Percentiles rank a stretch among this genome's conserved stretches.
These are phyloP conservation scores for Gymnopithys bicolor DNA, from an alignment of 2,797 vertebrate genomes.

Conservation along the genomic window DNA sequence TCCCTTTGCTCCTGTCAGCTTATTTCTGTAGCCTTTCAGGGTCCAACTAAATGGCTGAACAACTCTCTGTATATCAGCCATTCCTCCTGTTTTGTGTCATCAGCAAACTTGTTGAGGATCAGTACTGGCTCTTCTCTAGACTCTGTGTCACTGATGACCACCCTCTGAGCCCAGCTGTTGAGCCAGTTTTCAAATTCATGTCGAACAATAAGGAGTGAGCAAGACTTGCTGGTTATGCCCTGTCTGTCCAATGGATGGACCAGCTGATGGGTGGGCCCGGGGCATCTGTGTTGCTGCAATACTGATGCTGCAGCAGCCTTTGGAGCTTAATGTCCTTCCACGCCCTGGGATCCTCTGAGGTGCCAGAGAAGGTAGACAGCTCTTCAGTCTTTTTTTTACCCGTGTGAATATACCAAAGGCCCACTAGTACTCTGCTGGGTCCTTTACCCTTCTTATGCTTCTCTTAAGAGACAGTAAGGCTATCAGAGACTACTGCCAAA, in stretches of 20 bases:
- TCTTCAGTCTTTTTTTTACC: not conserved
- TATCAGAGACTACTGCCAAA: not conserved
- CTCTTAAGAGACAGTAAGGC: not conserved
- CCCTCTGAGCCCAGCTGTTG: not conserved
- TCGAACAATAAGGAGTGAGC: not conserved
- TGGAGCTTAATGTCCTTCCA: not conserved
- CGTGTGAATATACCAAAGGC: not conserved
- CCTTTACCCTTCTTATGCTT: not conserved
- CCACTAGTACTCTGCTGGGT: not conserved
- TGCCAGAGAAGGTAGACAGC: not conserved
- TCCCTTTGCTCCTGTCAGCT: not conserved
- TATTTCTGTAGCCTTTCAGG: not conserved
- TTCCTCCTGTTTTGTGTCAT: not conserved
- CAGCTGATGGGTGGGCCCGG: accelerated
- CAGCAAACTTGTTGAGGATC: not conserved
- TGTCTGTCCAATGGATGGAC: not conserved
- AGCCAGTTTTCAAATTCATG: not conserved
- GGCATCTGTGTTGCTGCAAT: not conserved
- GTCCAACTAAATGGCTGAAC: not conserved
- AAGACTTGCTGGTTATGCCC: not conserved
- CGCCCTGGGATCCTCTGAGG: not conserved
- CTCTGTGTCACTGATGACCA: not conserved
- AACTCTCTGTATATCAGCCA: not conserved
- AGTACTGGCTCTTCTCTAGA: not conserved
- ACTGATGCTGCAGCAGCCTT: not conserved